Evolutionary conservation across 37 sponge, comb jelly and placozoan genomes (phyloP).

Genomic region (Aplysina aerophoba): DNA sequence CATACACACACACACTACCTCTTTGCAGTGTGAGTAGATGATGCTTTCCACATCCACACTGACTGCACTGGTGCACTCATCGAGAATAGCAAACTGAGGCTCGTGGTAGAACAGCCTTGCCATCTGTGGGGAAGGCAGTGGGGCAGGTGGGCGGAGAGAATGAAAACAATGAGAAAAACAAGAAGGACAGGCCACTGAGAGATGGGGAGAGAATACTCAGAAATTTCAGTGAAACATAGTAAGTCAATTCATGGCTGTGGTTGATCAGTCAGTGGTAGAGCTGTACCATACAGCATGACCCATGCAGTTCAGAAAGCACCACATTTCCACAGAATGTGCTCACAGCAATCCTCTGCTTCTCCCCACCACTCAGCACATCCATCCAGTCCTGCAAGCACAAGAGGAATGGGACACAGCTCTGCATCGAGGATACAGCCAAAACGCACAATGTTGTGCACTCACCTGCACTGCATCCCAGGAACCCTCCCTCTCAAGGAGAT

Average conservation of each 20-base stretch:
- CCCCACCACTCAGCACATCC: constrained; percentile 97
- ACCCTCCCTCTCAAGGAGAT: constrained; percentile 79
- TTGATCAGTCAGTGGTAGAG: no score
- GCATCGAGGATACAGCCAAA: background rate
- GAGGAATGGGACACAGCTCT: background rate
- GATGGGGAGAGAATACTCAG: no score
- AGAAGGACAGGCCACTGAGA: no score
- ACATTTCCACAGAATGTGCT: background rate
- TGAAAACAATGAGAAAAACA: background rate
- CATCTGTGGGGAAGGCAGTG: constrained; percentile 63
- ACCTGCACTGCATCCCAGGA: constrained; percentile 85
- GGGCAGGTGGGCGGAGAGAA: background rate
- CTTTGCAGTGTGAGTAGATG: constrained; percentile 88
- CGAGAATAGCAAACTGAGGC: constrained; percentile 96
- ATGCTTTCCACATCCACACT: constrained; percentile 95
- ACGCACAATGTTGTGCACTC: background rate
- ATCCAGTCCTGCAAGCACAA: constrained; percentile 84
- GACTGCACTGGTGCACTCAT: constrained; percentile 97
- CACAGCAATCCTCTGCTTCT: constrained; percentile 95
- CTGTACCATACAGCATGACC: no score
- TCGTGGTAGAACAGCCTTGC: constrained; percentile 93
- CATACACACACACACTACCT: constrained; percentile 25
- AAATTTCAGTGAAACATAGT: no score
- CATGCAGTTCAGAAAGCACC: no score
- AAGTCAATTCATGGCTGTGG: no score